Base-by-base conservation (phyloP, 1,140 invertebrate genomes). In the Penaeus vannamei region DNA sequence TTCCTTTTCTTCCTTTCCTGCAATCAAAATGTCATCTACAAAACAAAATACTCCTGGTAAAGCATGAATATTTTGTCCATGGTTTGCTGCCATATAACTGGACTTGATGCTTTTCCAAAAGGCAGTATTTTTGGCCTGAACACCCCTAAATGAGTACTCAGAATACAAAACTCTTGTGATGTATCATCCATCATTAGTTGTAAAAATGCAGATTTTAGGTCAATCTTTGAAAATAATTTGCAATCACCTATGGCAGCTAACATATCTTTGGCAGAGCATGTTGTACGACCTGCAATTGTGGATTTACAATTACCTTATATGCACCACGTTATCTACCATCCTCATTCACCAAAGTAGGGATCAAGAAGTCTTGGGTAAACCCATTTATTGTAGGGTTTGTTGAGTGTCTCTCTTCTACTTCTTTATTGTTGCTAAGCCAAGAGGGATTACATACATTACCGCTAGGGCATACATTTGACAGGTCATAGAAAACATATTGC, bases 221-320 rank as follows among this genome's bases (percentile, higher is more conserved):
- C 92, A 7, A 93, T 82, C 76, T 91, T 92, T 29, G 91, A 89
- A 89, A 93, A 93, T 8, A 85, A 5, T 87, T 92, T 59, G 20
- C 92, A 92, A 14, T 90, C 86, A 23, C 76, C 53, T 29, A 93
- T 82, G 84, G 88, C 91, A 0, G 91, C 60, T 91, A 93, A 93
- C n/a, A 93, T 84, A 76, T 93, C 92, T 86, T 86, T 2, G 92
- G 93, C 12, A 93, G 80, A 5, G 93, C 93, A 89, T 93, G 92
- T 42, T 92, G 91, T 69, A 92, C 90, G 46, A 90, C 81, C 62
- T 90, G 22, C n/a, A 93, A 89, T 53, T 90, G 82, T 72, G 90
- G 91, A 91, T 94, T 94, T 20, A 94, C 42, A 8, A 92, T 93
- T 26, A 93, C 87, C 87, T 93, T 93, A 91, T 90, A 93, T 91